Conservation (phyloP, 2,888 invertebrate genomes). For the Quadroppia sp. region DNA sequence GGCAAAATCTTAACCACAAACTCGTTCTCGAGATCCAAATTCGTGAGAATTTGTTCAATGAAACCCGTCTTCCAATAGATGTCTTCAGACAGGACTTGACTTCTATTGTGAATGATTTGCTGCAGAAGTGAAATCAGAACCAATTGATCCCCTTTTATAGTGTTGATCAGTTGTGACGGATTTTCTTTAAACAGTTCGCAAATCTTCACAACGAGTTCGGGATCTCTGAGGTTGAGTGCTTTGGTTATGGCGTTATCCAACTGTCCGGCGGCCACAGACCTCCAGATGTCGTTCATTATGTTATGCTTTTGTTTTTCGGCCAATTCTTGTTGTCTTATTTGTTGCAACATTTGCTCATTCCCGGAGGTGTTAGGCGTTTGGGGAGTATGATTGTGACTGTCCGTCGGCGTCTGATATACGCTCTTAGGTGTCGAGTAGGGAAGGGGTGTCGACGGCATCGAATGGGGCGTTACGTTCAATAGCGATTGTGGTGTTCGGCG, state of each 20-base stretch:
- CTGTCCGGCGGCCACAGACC: background rate
- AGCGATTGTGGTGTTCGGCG: slow-evolving; percentile 8
- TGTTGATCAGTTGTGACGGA: slow-evolving; percentile 13
- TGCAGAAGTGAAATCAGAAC: slow-evolving; percentile 35
- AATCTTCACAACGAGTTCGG: slow-evolving; percentile 15
- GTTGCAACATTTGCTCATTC: background rate
- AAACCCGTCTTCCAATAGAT: slow-evolving; percentile 17
- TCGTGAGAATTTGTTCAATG: slow-evolving; percentile 20
- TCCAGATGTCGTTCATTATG: background rate
- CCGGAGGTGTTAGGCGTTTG: no score
- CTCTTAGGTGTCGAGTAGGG: background rate
- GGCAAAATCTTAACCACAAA: slow-evolving; percentile 10
- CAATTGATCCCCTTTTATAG: slow-evolving; percentile 27
- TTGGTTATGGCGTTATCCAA: slow-evolving; percentile 9
- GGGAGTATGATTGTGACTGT: background rate
- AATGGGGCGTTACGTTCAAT: background rate
- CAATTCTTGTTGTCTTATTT: background rate
- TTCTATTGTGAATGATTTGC: slow-evolving; percentile 12
- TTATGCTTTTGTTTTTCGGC: background rate
- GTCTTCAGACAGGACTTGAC: background rate
- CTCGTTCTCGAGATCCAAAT: slow-evolving; percentile 15
- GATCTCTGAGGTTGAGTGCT: slow-evolving; percentile 33
- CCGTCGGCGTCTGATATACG: background rate
- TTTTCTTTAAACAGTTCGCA: slow-evolving; percentile 23
- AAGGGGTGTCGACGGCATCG: slow-evolving; percentile 1